Evolutionary conservation across 2,797 vertebrate species (phyloP).

Genomic region (Pangasius djambal): DNA sequence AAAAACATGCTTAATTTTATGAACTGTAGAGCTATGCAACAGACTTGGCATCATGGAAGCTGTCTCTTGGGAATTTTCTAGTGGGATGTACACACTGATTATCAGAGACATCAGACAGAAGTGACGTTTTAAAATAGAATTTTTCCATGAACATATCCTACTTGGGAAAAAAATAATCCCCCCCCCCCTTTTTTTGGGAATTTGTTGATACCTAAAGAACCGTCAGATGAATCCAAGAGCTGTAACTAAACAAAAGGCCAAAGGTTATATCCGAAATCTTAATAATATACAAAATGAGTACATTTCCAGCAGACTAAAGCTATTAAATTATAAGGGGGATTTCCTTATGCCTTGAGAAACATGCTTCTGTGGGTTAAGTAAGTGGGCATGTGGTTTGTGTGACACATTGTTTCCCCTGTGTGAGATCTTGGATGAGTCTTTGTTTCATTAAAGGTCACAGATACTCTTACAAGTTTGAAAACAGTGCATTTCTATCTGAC

Average conservation of each 20-base stretch:
- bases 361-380: neutral
- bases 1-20: neutral
- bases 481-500: neutral
- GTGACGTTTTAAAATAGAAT: neutral
- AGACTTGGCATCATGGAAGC: neutral
- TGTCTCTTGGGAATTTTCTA: neutral
- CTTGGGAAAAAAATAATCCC: neutral
- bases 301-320: neutral
- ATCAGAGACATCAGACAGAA: neutral
- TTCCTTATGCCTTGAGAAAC: neutral
- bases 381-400: neutral
- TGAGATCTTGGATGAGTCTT: neutral
- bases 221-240: too few species aligned
- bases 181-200: too few species aligned
- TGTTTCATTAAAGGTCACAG: neutral
- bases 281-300: neutral
- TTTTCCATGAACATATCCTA: neutral
- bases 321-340: neutral
- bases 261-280: neutral
- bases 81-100: neutral
- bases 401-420: neutral
- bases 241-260: neutral
- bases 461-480: neutral
- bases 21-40: too few species aligned
- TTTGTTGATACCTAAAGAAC: neutral